These are phyloP conservation scores for Drosophila takahashii DNA, from an alignment of 1,140 invertebrate species.

Conservation along the genomic window DNA sequence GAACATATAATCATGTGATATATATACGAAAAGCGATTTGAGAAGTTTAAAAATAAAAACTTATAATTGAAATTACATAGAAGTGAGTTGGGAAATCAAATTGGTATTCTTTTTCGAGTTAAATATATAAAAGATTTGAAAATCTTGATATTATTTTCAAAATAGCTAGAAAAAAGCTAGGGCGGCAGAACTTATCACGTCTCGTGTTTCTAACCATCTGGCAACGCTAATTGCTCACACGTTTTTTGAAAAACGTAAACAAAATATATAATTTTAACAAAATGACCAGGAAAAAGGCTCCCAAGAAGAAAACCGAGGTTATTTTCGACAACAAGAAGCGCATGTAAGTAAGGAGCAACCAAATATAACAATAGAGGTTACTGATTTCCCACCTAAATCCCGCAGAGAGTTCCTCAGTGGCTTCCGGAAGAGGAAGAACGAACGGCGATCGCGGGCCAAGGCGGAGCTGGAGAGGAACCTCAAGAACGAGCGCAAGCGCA, in stretches of 20 bases:
- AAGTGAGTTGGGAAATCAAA: too few species aligned
- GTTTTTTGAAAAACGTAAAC: slow-evolving; percentile 63
- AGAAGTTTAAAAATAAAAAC: slow-evolving; percentile 62
- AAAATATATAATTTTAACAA: slow-evolving; percentile 19
- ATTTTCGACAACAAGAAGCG: slow-evolving; percentile 88
- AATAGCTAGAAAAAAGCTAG: background rate
- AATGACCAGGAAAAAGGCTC: slow-evolving; percentile 57
- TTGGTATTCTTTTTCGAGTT: too few species aligned
- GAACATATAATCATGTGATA: slow-evolving; percentile 79
- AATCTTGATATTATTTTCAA: too few species aligned
- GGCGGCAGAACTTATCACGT: too few species aligned
- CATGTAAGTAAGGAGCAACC: slow-evolving; percentile 84
- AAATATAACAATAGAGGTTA: background rate
- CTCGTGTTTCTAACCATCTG: background rate
- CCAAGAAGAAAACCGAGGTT: slow-evolving; percentile 87
- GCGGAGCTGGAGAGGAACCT: slow-evolving; percentile 89
- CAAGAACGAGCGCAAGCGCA: slow-evolving; percentile 90
- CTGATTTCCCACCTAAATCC: background rate
- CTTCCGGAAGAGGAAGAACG: slow-evolving; percentile 91
- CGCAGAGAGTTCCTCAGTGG: slow-evolving; percentile 90
- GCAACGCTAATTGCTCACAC: slow-evolving; percentile 16
- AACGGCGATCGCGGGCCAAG: slow-evolving; percentile 89
- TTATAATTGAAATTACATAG: slow-evolving; percentile 16
- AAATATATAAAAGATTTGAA: too few species aligned
- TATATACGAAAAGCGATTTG: slow-evolving; percentile 74